Conservation (phyloP, 2,797 vertebrate species). For the Malacoctenus gilli region DNA sequence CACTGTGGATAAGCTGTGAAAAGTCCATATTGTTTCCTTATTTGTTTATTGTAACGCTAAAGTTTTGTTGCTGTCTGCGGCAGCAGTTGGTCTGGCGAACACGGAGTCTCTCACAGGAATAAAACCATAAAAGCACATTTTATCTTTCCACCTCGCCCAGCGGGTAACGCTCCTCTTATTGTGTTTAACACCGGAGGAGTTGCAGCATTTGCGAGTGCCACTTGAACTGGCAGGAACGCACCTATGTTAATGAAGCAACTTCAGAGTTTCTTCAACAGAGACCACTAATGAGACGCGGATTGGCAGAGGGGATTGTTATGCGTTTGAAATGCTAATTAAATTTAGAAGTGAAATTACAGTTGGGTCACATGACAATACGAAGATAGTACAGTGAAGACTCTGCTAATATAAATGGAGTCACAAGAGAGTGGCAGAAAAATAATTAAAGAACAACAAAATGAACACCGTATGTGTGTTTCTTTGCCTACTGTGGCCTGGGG, state of each 20-base stretch:
- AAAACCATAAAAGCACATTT: slow-evolving; percentile 43
- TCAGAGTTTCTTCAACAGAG: slow-evolving; percentile 64
- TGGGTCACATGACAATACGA: slow-evolving; percentile 63
- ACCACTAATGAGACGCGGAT: slow-evolving; percentile 75
- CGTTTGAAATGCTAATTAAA: slow-evolving; percentile 84
- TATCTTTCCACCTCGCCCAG: slow-evolving; percentile 58
- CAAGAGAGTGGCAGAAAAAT: slow-evolving; percentile 21
- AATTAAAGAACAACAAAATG: too few relatives aligned
- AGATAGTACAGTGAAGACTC: slow-evolving; percentile 45
- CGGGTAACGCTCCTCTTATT: too few relatives aligned
- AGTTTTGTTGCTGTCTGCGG: slow-evolving; percentile 22
- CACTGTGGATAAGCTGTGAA: too few relatives aligned
- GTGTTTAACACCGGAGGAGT: slow-evolving; percentile 54
- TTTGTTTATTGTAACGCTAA: too few relatives aligned
- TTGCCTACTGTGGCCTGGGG: too few relatives aligned
- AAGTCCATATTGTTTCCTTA: too few relatives aligned
- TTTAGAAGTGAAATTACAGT: slow-evolving; percentile 72
- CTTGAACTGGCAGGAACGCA: slow-evolving; percentile 60
- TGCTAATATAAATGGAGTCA: slow-evolving; percentile 31
- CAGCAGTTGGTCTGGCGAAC: slow-evolving; percentile 22
- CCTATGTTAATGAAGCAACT: slow-evolving; percentile 76
- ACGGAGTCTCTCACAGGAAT: slow-evolving; percentile 5
- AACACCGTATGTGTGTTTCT: neutral
- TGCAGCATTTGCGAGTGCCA: too few relatives aligned
- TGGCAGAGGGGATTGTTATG: slow-evolving; percentile 72